Percentiles rank a stretch among this genome's conserved stretches.
Conservation (phyloP, 2,113 vertebrate species). For the Scalopus aquaticus region DNA sequence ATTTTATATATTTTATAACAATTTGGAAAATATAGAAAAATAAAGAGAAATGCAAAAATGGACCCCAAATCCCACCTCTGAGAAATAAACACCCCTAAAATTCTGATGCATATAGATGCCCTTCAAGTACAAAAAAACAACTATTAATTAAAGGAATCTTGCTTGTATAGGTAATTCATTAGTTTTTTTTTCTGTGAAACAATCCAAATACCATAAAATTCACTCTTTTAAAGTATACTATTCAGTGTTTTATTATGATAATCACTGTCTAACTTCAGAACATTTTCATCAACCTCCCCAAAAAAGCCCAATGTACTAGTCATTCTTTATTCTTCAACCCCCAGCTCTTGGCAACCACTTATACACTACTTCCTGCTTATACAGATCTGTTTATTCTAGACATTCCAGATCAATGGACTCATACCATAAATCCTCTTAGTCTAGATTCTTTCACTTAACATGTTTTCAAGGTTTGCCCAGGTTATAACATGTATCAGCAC, state of each 20-base stretch:
- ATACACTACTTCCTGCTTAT: background rate
- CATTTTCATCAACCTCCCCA: background rate
- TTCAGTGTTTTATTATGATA: background rate
- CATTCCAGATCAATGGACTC: background rate
- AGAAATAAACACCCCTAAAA: background rate
- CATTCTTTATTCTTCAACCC: background rate
- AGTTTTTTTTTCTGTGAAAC: background rate
- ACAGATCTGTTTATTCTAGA: background rate
- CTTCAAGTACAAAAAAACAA: background rate
- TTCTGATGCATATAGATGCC: background rate
- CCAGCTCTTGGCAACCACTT: background rate
- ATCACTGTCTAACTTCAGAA: slow-evolving; percentile 16
- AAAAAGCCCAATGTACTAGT: too few relatives aligned
- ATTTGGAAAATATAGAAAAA: background rate
- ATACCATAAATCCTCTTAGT: background rate
- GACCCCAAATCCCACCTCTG: background rate
- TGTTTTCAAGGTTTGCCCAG: background rate
- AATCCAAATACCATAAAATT: background rate
- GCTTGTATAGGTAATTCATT: background rate
- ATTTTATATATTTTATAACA: too few relatives aligned
- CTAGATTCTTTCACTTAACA: background rate
- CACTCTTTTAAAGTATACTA: background rate
- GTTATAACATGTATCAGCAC: background rate
- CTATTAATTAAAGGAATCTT: background rate
- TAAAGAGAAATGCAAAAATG: background rate